Evolutionary conservation across 1,140 invertebrate species (phyloP), one percentile per base, ranked within the genome.

Genomic region (Penaeus indicus): DNA sequence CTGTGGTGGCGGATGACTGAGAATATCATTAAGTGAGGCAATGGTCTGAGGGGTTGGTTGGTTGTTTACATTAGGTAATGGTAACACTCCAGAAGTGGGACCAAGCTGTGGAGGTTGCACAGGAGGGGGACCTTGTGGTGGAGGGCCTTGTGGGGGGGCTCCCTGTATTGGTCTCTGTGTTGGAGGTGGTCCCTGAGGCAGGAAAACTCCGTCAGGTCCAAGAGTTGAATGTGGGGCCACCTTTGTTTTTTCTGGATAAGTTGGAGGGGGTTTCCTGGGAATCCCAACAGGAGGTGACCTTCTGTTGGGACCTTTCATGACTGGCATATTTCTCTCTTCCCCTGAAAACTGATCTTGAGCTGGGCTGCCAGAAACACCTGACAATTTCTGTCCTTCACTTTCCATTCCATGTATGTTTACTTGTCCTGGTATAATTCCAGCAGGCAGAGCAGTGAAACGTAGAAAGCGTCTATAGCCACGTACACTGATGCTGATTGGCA

Each of bases 401-500:
- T 91, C 89, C 91, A 91, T 91, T 25, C 90, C 90, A 47, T 78
- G 82, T 42, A 91, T 90, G 47, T 25, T 69, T 32, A 90, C 86
- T 77, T 90, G 86, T 60, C 94, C 93, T 32, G 94, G 92, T 83
- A 94, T 93, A 21, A 95, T 94, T 85, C 96, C 95, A 81, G 95
- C 95, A 0, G 97, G 96, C 81, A 98, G 93, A 0, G 96, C 96
- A 0, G 96, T 94, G 90, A 98, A 95, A 61, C 97, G 94, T 32
- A 99, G 95, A 91, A 96, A 97, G 92, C 97, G 96, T 90, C 96
- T 96, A 88, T 95, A 95, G 27, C 95, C 96, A 38, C 95, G 95
- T 47, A 98, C 94, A 81, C 96, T 94, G 83, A 98, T 96, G 1
- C 97, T 96, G 92, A 97, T 97, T 0, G 98, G 97, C 67, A 98